A percentile compares a stretch with the other conserved stretches of the same genome.
Conservation (phyloP, 2,797 vertebrate species). For the Iguana delicatissima region DNA sequence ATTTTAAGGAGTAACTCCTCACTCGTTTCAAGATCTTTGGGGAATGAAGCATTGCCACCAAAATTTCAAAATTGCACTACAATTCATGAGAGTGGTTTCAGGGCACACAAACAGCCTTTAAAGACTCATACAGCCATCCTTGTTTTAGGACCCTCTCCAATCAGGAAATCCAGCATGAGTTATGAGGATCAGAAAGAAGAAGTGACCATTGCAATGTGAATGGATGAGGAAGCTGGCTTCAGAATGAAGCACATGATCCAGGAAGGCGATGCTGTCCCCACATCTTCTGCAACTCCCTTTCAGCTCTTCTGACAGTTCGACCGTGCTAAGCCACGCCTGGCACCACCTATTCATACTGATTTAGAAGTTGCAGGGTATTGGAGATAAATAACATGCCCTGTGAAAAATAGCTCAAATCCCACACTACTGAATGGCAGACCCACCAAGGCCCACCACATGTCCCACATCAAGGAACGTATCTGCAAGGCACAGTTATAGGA, state of each 20-base stretch:
- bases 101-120: background rate
- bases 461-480: too few species aligned
- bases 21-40: too few species aligned
- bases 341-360: background rate
- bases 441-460: background rate
- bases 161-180: constrained; percentile 18
- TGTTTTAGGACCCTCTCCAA: background rate
- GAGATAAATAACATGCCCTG: background rate
- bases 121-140: background rate
- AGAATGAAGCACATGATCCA: background rate
- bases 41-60: background rate
- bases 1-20: too few species aligned
- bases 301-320: background rate
- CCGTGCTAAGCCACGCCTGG: background rate
- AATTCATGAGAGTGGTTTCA: too few species aligned
- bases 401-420: background rate
- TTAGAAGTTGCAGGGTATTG: constrained; percentile 6
- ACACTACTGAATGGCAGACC: background rate
- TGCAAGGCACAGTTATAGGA: background rate
- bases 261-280: constrained; percentile 32
- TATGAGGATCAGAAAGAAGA: constrained; percentile 26
- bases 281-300: constrained; percentile 25
- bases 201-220: background rate
- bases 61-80: background rate
- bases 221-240: constrained; percentile 12